phyloP scores from a whole-genome alignment of 2,113 vertebrate genomes.

The Lutjanus erythropterus region DNA sequence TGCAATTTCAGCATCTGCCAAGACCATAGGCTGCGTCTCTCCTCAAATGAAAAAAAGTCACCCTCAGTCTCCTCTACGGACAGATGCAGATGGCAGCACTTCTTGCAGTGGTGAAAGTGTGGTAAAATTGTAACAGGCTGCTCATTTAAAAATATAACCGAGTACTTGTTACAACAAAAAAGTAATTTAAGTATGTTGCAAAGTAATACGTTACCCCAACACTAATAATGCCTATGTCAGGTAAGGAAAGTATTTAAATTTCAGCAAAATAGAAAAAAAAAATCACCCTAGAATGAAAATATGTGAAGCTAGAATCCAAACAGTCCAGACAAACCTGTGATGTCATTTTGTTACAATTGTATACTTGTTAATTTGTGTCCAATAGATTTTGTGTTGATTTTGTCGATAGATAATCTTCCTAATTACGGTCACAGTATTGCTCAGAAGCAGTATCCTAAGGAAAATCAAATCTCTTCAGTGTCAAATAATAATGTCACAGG shows the following conservation, averaged over 20 bases:
- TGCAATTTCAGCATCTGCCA: too few species aligned
- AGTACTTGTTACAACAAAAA: too few species aligned
- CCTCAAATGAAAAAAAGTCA: too few species aligned
- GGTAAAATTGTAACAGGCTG: too few species aligned
- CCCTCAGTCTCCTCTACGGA: too few species aligned
- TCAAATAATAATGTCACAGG: constrained; percentile 36
- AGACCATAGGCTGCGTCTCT: too few species aligned
- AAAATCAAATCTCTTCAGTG: constrained; percentile 14
- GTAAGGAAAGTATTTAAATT: constrained; percentile 16
- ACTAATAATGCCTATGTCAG: too few species aligned
- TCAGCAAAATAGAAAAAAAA: constrained; percentile 16
- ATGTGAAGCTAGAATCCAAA: constrained; percentile 25
- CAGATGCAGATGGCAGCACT: too few species aligned
- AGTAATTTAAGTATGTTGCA: too few species aligned
- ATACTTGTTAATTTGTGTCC: neutral
- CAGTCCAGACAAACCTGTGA: neutral
- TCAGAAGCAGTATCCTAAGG: constrained; percentile 12
- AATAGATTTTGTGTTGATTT: constrained; percentile 12
- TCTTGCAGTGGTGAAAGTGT: too few species aligned
- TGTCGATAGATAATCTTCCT: constrained; percentile 1
- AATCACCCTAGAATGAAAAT: neutral
- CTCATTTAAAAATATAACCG: too few species aligned
- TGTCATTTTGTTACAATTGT: neutral
- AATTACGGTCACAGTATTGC: constrained; percentile 41
- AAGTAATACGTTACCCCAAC: too few species aligned